Base-by-base conservation (phyloP, 2,888 invertebrate species). In the Ashinkailepas kermadecensis region DNA sequence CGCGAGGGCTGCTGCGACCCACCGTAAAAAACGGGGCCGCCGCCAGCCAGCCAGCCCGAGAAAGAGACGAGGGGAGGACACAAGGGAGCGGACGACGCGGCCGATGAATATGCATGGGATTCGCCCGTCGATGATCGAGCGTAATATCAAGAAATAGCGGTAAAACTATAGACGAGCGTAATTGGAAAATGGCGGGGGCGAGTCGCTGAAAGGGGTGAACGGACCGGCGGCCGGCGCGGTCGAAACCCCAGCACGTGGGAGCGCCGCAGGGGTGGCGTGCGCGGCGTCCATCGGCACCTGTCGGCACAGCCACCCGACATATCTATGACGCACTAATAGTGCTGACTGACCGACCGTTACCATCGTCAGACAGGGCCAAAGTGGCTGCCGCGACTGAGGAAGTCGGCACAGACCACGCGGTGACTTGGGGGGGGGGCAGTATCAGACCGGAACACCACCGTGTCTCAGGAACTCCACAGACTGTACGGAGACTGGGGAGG, bases 21-120 rank as follows among this genome's bases (percentile, higher is more conserved):
- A 39, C 39, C 39, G 13, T 18, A 23, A 23, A n/a, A 58, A 58
- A n/a, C 13, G 18, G 0, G 7, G 58, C 18, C 10, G 58, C 18
- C 10, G 57, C 65, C 65, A 21, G 65, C 39, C 39, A 39, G 39
- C 39, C 39, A 39, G n/a, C 23, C 65, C 2, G 74, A 74, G 18
- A 11, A 11, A 18, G 74, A 6, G 39, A 54, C n/a, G n/a, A 23
- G 65, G 23, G 74, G 74, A 54, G 39, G 54, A 1, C 39, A 54
- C 54, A 8, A 6, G 57, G 56, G 21, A n/a, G 56, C 65, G 65
- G 65, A 12, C n/a, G n/a, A 21, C n/a, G 23, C 78, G n/a, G 57
- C 25, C 57, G 78, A 78, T 78, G 78, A 78, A 78, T 78, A 78
- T 78, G 78, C 78, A 78, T 78, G 12, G n/a, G 11, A 56, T 78